These are phyloP conservation scores for Eudemis profundana DNA, from an alignment of 2,888 invertebrate species.

Conservation along the genomic window DNA sequence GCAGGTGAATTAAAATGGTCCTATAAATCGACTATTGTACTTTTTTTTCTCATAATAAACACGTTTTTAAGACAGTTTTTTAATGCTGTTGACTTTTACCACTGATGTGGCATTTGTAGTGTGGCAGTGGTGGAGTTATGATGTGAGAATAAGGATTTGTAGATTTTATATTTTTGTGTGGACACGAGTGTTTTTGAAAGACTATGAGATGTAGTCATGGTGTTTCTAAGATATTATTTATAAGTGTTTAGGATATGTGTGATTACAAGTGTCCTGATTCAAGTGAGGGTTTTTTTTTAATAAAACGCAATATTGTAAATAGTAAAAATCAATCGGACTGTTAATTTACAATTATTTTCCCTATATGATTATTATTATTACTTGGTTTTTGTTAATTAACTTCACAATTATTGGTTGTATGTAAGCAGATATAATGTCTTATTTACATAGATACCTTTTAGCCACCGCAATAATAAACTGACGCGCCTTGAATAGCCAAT, in stretches of 20 bases:
- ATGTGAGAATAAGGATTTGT: neutral
- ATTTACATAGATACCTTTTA: constrained; percentile 12
- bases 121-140: constrained; percentile 1
- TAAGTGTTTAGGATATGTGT: too few relatives aligned
- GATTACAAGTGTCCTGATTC: too few relatives aligned
- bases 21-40: constrained; percentile 18
- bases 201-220: too few relatives aligned
- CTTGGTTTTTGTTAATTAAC: too few relatives aligned
- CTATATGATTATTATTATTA: neutral
- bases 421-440: neutral
- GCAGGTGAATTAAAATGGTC: constrained; percentile 27
- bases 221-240: too few relatives aligned
- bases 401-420: neutral
- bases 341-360: neutral
- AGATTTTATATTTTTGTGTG: neutral
- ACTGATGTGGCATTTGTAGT: constrained; percentile 8
- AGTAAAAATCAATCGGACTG: too few relatives aligned
- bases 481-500: constrained; percentile 33
- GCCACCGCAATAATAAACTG: constrained; percentile 6
- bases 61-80: constrained; percentile 24
- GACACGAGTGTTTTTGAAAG: too few relatives aligned
- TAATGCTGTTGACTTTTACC: too few relatives aligned
- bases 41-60: constrained; percentile 39
- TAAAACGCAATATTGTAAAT: too few relatives aligned
- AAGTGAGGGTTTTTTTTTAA: too few relatives aligned